phyloP scores from a whole-genome alignment of 2,888 invertebrate species.

The Mesoligia furuncula region DNA sequence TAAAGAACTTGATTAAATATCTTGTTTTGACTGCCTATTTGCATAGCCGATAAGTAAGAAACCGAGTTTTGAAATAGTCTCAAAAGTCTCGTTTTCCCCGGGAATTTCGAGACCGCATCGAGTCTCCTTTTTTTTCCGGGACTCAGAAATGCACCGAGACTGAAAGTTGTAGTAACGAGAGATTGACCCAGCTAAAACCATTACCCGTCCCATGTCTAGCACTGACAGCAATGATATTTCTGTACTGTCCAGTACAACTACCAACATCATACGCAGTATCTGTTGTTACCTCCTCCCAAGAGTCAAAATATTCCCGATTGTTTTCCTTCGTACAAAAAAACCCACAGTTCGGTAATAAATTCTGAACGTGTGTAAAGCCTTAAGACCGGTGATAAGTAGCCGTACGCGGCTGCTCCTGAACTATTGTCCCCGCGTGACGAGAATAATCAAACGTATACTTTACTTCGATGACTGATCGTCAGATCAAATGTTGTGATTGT shows the following conservation, averaged over 20 bases:
- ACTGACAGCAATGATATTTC: neutral
- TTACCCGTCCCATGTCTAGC: neutral
- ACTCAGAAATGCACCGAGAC: too few species aligned
- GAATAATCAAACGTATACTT: constrained; percentile 36
- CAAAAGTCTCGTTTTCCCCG: too few species aligned
- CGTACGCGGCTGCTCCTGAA: constrained; percentile 41
- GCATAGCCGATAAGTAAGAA: too few species aligned
- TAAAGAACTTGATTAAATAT: too few species aligned
- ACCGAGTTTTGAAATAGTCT: too few species aligned
- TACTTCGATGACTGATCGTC: constrained; percentile 41
- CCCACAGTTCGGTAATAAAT: constrained; percentile 49
- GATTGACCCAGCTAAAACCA: neutral
- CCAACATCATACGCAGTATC: neutral
- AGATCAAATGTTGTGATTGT: constrained; percentile 31
- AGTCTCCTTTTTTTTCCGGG: too few species aligned
- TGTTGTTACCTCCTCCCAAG: neutral
- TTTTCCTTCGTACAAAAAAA: constrained; percentile 35
- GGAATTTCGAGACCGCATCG: too few species aligned
- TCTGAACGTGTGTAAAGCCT: constrained; percentile 52
- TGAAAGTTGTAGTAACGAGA: too few species aligned
- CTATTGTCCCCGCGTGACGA: constrained; percentile 46
- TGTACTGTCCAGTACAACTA: neutral
- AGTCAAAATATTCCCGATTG: constrained; percentile 9
- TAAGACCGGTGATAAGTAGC: constrained; percentile 47
- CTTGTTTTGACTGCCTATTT: too few species aligned